Base-by-base conservation (phyloP, 2,113 vertebrate genomes). In the Sinocyclocheilus anshuiensis region DNA sequence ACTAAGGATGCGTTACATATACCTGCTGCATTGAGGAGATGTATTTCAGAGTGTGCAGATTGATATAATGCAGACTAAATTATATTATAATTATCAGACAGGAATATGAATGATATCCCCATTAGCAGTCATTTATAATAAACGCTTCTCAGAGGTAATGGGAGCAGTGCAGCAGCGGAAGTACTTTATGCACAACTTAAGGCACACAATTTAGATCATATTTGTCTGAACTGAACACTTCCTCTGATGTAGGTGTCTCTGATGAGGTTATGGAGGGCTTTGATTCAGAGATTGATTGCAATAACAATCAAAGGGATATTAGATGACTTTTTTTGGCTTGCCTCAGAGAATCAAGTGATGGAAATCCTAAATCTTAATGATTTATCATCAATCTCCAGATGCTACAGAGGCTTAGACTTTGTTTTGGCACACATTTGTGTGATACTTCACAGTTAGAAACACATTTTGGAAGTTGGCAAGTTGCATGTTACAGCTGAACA, bases 1-100 rank as follows among this genome's bases (percentile, higher is more conserved):
- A 89, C 77, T 67, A 57, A 87, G 88, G 83, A 87, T 87, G 83
- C 83, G 55, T 57, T 45, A 72, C 20, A 33, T 75, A 57, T 12
- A 13, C 0, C 42, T 61, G 9, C 48, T 53, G 48, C 16, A 69
- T 74, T n/a, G 15, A 8, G 45, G 45, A 48, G 36, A 42, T 50
- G 18, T 22, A 53, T 57, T 81, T 85, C 50, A 71, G 5, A 42
- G 48, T 71, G 36, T 75, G 63, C 13, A 55, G 24, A 6, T 29
- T 36, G 8, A 67, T 65, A 24, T 63, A 78, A 78, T 13, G 10
- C 10, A 42, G 48, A 10, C 13, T 71, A 67, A 77, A 72, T 57
- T 48, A 45, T 63, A 59, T 45, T 69, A 75, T 72, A 45, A 36
- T 59, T 57, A 67, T 74, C 76, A 63, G 26, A 36, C 61, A 48